phyloP scores from a whole-genome alignment of 2,797 vertebrate genomes.

The Vireo griseus region DNA sequence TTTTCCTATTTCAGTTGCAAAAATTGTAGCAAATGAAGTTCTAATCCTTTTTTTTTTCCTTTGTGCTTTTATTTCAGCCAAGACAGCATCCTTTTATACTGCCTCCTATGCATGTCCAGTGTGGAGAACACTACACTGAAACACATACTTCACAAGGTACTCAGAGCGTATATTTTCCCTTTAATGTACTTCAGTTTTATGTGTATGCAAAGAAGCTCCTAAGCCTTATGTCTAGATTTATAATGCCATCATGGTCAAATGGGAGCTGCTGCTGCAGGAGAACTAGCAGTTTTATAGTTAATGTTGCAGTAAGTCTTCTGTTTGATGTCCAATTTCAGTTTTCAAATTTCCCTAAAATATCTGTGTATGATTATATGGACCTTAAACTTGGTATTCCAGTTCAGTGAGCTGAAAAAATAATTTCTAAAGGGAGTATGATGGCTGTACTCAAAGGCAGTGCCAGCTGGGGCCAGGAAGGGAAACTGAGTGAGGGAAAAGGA shows the following conservation, averaged over 20 bases:
- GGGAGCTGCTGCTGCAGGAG: not conserved
- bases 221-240: not conserved
- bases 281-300: slow-evolving; percentile 7
- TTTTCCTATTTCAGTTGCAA: not conserved
- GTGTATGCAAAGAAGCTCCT: not conserved
- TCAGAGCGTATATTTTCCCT: not conserved
- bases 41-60: not conserved
- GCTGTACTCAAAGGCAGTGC: not conserved
- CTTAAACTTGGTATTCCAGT: slow-evolving; percentile 35
- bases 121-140: slow-evolving; percentile 90
- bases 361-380: not conserved
- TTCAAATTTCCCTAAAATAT: slow-evolving; percentile 23
- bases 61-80: slow-evolving; percentile 77
- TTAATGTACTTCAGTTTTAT: not conserved
- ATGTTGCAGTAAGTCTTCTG: slow-evolving; percentile 27
- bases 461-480: slow-evolving; percentile 10
- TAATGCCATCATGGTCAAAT: not conserved
- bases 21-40: not conserved
- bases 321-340: slow-evolving; percentile 17
- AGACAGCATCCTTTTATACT: slow-evolving; percentile 90
- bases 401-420: slow-evolving; percentile 27
- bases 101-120: slow-evolving; percentile 88
- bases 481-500: not conserved
- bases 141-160: slow-evolving; percentile 97
- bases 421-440: slow-evolving; percentile 14